Evolutionary conservation across 2,888 invertebrate genomes (phyloP).

Genomic region (Digitonthophagus gazella): DNA sequence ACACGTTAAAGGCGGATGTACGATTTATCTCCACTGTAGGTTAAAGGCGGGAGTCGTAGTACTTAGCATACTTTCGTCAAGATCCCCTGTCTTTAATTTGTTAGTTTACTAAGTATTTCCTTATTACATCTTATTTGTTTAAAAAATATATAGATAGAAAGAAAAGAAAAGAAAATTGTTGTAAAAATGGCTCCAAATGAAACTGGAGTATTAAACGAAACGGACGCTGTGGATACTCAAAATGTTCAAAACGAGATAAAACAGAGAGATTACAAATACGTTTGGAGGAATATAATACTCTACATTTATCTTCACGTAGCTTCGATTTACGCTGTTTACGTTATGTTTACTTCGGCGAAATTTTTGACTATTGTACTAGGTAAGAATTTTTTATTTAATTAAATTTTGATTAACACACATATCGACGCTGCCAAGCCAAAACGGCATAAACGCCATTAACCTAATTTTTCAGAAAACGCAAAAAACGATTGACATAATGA

Average conservation of each 20-base stretch:
- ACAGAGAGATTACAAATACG: constrained; percentile 42
- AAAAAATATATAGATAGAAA: too few relatives aligned
- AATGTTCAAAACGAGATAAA: constrained; percentile 25
- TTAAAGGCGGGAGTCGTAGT: too few relatives aligned
- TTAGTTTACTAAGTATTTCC: background rate
- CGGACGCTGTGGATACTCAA: constrained; percentile 54
- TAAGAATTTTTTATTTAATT: constrained; percentile 50
- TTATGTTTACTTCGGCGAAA: constrained; percentile 71
- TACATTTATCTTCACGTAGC: constrained; percentile 70
- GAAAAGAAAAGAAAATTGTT: too few relatives aligned
- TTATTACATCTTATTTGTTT: too few relatives aligned
- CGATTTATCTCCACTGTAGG: too few relatives aligned
- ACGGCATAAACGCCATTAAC: too few relatives aligned
- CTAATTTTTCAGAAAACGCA: too few relatives aligned
- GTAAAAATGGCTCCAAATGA: constrained; percentile 32
- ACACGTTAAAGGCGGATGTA: too few relatives aligned
- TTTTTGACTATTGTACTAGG: constrained; percentile 69
- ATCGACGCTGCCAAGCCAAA: too few relatives aligned
- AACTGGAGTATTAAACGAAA: constrained; percentile 64
- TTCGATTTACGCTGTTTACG: constrained; percentile 63
- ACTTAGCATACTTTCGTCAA: background rate
- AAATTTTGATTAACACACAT: background rate
- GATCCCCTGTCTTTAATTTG: too few relatives aligned
- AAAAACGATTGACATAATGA: too few relatives aligned
- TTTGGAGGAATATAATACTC: constrained; percentile 77